Evolutionary conservation across 2,797 vertebrate genomes (phyloP), one percentile per base, ranked within the genome.

Genomic region (Melanotaenia maccullochi): DNA sequence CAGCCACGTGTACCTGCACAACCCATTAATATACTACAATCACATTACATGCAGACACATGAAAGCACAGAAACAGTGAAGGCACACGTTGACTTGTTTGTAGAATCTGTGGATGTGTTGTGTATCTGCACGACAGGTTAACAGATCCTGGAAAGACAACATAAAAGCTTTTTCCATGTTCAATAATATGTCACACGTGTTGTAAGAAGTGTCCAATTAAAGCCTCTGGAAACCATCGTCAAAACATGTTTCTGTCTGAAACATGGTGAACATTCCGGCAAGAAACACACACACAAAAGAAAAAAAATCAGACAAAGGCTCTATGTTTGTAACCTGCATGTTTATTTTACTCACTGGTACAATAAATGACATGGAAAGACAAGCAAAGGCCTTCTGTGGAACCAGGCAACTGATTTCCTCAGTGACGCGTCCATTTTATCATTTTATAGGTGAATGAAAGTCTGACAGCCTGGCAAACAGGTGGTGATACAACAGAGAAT

Each of bases 341-440:
- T 84, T 79, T 87, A 85, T 80, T 85, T 84, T 56, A 73, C 35
- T 78, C 71, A 42, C 67, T 63, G 70, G 32, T 71, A 65, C 72
- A 83, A 25, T 33, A 32, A 65, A 69, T 61, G 52, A 61, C 52
- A 75, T 32, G 49, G 57, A 62, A 76, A 81, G 65, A 80, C 40
- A 66, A 79, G 65, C 57, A 68, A 36, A 77, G 20, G 30, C 66
- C 25, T 60, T 75, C 11, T 69, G 40, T 71, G 57, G 69, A 78
- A 63, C 30, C 61, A 78, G 49, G 51, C 36, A 24, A 60, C 32
- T 32, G 47, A 71, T 65, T 68, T 79, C 40, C 64, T 60, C 40
- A 71, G 67, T 68, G 24, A 78, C 75, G 63, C 70, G 65, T 75
- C 44, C 9, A 65, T 66, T 70, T 85, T 73, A 66, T 61, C 67